A percentile compares a stretch with the other conserved stretches of the same genome.
phyloP scores from a whole-genome alignment of 2,797 vertebrate species.

The Anguilla megastoma region DNA sequence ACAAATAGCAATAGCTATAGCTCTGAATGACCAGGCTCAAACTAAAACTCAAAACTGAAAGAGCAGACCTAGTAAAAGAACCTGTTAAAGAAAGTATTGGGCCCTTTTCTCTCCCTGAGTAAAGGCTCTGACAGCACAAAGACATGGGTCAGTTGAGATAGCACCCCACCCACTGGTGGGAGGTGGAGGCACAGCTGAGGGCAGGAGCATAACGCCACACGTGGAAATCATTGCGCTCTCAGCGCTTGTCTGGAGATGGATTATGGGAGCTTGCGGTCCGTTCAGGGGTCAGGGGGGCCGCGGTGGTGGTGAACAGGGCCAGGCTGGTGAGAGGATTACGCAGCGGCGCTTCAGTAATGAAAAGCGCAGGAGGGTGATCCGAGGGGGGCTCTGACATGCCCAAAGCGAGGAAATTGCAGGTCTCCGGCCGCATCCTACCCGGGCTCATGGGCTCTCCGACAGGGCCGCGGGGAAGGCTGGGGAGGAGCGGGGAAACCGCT shows the following conservation, averaged over 20 bases:
- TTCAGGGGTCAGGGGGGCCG: not conserved
- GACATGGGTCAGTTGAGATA: not conserved
- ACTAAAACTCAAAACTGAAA: not conserved
- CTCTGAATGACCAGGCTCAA: too few relatives aligned
- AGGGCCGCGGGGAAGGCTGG: not conserved
- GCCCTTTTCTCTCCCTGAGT: not conserved
- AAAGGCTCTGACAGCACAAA: not conserved
- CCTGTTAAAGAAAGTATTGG: not conserved
- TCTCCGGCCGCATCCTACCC: not conserved
- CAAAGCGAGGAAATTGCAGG: conserved; percentile 46
- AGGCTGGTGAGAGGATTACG: conserved; percentile 38
- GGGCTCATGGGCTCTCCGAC: not conserved
- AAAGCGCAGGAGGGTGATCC: conserved; percentile 42
- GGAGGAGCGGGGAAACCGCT: not conserved
- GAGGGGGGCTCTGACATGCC: conserved; percentile 2
- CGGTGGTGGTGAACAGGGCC: conserved; percentile 1
- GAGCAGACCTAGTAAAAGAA: not conserved
- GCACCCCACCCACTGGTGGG: not conserved
- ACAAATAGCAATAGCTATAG: not conserved
- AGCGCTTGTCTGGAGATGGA: not conserved
- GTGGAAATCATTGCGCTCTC: not conserved
- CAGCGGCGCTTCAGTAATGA: conserved; percentile 43
- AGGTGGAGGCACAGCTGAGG: not conserved
- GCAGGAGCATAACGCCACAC: too few relatives aligned
- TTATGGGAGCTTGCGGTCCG: not conserved